Percentiles rank a stretch among this genome's conserved stretches.
phyloP scores from a whole-genome alignment of 2,113 vertebrate species.

The Cololabis saira region DNA sequence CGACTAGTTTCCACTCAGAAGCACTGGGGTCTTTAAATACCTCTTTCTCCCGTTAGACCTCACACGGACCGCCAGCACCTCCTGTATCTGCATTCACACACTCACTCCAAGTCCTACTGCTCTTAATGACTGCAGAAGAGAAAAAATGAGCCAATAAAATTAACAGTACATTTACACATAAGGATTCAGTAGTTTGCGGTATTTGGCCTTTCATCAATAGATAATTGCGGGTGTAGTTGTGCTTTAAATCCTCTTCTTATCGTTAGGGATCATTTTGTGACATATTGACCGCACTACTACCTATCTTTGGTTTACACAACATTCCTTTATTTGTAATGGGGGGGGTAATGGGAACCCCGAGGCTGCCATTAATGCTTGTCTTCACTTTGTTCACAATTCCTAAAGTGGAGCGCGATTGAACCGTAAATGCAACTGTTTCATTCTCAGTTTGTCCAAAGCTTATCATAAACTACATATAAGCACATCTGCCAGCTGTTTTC shows the following conservation, averaged over 20 bases:
- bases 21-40: conserved; percentile 40
- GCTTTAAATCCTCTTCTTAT: not conserved
- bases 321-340: not conserved
- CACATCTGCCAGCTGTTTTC: no score
- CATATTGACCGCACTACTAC: not conserved
- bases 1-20: conserved; percentile 50
- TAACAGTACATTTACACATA: no score
- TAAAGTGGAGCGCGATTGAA: no score
- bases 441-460: no score
- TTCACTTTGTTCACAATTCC: no score
- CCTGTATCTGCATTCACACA: conserved; percentile 10
- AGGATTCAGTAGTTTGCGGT: not conserved
- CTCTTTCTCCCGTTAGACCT: conserved; percentile 21
- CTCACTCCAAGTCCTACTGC: not conserved
- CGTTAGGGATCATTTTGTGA: no score
- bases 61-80: conserved; percentile 9
- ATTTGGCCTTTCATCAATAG: not conserved
- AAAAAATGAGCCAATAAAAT: conserved; percentile 1
- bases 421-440: no score
- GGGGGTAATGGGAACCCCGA: not conserved
- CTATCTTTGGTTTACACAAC: not conserved
- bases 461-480: no score
- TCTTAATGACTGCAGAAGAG: not conserved
- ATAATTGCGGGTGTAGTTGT: not conserved
- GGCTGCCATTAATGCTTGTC: no score